Conservation (phyloP, 1,140 invertebrate genomes). For the Drosophila seguyi region DNA sequence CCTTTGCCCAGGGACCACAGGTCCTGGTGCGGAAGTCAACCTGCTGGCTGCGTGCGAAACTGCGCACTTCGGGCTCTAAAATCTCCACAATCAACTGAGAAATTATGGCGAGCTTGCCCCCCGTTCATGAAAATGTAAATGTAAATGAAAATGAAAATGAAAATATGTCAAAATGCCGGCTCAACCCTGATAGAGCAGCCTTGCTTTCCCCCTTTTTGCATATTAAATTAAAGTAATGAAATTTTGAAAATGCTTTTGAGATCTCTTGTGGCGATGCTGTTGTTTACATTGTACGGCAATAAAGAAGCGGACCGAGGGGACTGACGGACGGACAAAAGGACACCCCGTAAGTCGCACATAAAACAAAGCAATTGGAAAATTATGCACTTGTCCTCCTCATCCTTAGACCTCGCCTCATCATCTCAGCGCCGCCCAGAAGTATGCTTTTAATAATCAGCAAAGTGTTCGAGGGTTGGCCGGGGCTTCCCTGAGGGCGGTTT, state of each 20-base stretch:
- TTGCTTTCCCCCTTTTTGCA: conserved; percentile 57
- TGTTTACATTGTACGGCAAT: conserved; percentile 79
- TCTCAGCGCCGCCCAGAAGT: conserved; percentile 56
- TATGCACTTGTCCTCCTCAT: conserved; percentile 73
- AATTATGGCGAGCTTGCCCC: conserved; percentile 67
- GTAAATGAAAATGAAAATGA: conserved; percentile 71
- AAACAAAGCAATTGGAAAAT: conserved; percentile 84
- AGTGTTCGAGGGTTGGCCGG: conserved; percentile 58
- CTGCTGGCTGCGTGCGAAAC: conserved; percentile 74
- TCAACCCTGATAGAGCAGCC: conserved; percentile 22
- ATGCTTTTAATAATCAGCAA: conserved; percentile 79
- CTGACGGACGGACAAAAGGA: conserved; percentile 4
- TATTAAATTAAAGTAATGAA: conserved; percentile 84
- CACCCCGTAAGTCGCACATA: conserved; percentile 53
- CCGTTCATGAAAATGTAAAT: conserved; percentile 57
- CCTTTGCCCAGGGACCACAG: not conserved
- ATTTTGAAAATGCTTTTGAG: conserved; percentile 73
- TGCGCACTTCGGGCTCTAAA: conserved; percentile 72
- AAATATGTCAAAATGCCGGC: conserved; percentile 77
- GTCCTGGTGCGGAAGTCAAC: conserved; percentile 66
- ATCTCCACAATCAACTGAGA: conserved; percentile 60
- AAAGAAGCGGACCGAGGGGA: conserved; percentile 36
- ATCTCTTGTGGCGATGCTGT: conserved; percentile 44
- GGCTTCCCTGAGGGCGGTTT: conserved; percentile 9
- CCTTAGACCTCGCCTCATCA: conserved; percentile 17